Evolutionary conservation across 2,888 invertebrate species (phyloP), one percentile per base, ranked within the genome.

Genomic region (Selenia dentaria): DNA sequence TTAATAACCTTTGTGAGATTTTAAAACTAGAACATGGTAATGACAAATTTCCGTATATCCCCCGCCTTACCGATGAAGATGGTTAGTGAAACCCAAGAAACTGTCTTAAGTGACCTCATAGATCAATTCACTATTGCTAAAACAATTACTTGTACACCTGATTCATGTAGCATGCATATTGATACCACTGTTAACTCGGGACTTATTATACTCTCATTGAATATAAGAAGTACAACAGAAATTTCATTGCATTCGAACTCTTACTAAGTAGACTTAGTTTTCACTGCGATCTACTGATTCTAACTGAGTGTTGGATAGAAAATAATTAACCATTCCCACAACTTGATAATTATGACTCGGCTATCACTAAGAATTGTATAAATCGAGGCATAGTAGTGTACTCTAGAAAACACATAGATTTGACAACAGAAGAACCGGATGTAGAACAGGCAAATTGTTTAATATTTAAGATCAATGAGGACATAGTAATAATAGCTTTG

Each of bases 371-470:
- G 11, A 36, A 31, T 4, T 32, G 31, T 9, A 9, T 32, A 9
- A 29, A 43, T 13, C 28, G 37, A 43, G 43, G 36, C 3, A 24
- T 43, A 9, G 6, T 43, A 8, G 10, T 32, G 0, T 43, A 37
- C 8, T 18, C 35, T n/a, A 35, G 12, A 27, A 10, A 10, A 0
- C 3, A 20, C 6, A 2, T 43, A 1, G 5, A 12, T 4, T 5
- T 14, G 4, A 18, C 8, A 24, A 6, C 26, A n/a, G 12, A 20
- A 13, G 37, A 31, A 6, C 44, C 37, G 1, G n/a, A 6, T 8
- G 9, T 44, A 1, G 1, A 9, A 0, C 32, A 44, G n/a, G 9
- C 44, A 10, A 44, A 43, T 20, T 43, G 36, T 12, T 29, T 42
- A 2, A 8, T 28, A 1, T 6, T 28, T 6, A 28, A 22, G 10